These are phyloP conservation scores for Halocaridina rubra DNA, from an alignment of 2,888 invertebrate species.

Conservation along the genomic window DNA sequence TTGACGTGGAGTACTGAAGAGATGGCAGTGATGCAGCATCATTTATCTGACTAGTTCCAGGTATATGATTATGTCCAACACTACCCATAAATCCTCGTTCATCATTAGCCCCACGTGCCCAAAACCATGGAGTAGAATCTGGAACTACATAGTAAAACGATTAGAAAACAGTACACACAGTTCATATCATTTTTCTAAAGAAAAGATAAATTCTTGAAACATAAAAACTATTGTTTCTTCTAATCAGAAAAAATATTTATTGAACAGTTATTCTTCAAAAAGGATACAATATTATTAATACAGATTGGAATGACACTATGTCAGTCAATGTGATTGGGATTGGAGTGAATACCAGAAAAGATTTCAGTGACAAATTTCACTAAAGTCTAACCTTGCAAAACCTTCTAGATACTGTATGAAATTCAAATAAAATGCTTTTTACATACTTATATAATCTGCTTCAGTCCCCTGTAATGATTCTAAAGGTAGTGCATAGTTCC, in stretches of 20 bases:
- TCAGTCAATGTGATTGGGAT: not conserved
- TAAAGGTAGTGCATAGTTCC: constrained; percentile 11
- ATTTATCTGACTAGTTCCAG: not conserved
- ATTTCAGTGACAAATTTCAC: not conserved
- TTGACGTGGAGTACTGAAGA: constrained; percentile 23
- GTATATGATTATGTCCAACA: not conserved
- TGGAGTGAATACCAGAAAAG: not conserved
- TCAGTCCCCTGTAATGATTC: constrained; percentile 12
- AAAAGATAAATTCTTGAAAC: too few relatives aligned
- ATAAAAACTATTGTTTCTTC: not conserved
- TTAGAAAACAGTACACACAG: too few relatives aligned
- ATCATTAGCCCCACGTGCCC: constrained; percentile 22
- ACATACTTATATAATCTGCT: constrained; percentile 32
- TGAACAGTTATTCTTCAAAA: not conserved
- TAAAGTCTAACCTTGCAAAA: not conserved
- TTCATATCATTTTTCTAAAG: too few relatives aligned
- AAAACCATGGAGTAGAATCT: constrained; percentile 28
- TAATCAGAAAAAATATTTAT: not conserved
- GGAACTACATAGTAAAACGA: too few relatives aligned
- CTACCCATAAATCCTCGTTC: constrained; percentile 1
- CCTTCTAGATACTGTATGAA: not conserved
- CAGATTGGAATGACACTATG: not conserved
- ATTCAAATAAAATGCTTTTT: too few relatives aligned
- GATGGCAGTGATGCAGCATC: constrained; percentile 23
- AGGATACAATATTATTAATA: not conserved